Percentiles rank a stretch among this genome's conserved stretches.
Conservation (phyloP, 2,888 invertebrate species). For the Oscheius sp. region DNA sequence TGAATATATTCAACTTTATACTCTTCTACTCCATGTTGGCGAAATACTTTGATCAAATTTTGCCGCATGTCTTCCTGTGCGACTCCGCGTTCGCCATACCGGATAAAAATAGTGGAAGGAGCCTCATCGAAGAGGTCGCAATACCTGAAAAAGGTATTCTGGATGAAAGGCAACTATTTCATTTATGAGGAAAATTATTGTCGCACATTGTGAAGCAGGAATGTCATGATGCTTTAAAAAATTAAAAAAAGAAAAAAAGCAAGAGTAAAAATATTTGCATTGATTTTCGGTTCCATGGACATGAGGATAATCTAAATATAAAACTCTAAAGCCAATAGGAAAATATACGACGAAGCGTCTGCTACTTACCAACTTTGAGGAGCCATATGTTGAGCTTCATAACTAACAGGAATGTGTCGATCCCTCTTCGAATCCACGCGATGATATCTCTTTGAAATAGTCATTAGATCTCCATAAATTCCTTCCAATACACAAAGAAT, state of each 20-base stretch:
- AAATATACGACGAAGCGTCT: too few species aligned
- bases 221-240: background rate
- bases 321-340: background rate
- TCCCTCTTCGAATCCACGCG: background rate
- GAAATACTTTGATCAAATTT: background rate
- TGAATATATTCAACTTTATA: background rate
- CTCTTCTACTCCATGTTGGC: slow-evolving; percentile 3
- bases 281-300: background rate
- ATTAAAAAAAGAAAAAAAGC: background rate
- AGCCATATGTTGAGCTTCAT: slow-evolving; percentile 26
- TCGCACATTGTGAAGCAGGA: too few species aligned
- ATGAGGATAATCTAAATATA: background rate
- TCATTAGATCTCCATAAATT: background rate
- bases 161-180: background rate
- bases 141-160: background rate
- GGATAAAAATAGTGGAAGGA: background rate
- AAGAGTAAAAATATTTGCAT: background rate
- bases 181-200: background rate
- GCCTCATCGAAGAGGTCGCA: slow-evolving; percentile 6
- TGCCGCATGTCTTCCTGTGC: background rate
- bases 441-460: background rate
- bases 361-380: slow-evolving; percentile 1
- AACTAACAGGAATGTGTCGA: background rate
- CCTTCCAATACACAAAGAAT: slow-evolving; percentile 11
- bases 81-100: background rate